phyloP scores from a whole-genome alignment of 2,888 invertebrate species.

The Pasiphila rectangulata region DNA sequence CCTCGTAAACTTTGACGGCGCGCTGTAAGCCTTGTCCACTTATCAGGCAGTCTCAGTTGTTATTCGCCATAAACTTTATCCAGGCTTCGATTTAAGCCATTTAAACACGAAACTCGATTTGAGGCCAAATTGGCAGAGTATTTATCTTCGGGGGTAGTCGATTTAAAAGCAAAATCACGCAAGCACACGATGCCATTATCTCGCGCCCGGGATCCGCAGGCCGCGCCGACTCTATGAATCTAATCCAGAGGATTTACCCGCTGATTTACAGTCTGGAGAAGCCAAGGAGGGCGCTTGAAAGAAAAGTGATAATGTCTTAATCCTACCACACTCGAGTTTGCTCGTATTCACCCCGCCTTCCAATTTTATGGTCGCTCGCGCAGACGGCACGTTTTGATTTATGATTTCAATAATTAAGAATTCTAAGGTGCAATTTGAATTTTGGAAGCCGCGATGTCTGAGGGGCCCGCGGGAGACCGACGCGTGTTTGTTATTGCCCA shows the following conservation, averaged over 20 bases:
- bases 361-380: constrained; percentile 77
- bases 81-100: constrained; percentile 62
- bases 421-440: constrained; percentile 81
- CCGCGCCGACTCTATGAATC: constrained; percentile 79
- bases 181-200: constrained; percentile 78
- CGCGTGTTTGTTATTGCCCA: constrained; percentile 78
- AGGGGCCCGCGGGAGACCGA: constrained; percentile 68
- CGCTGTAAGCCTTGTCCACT: constrained; percentile 46
- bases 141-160: constrained; percentile 74
- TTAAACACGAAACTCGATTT: constrained; percentile 65
- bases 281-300: constrained; percentile 76
- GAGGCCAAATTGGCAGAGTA: constrained; percentile 69
- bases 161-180: constrained; percentile 81
- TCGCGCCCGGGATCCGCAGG: constrained; percentile 71
- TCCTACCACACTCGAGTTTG: constrained; percentile 79
- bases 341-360: constrained; percentile 50
- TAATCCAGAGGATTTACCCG: constrained; percentile 80
- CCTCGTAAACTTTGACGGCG: constrained; percentile 14
- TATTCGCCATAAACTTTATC: constrained; percentile 61
- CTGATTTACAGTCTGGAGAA: constrained; percentile 78
- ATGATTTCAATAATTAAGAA: constrained; percentile 82
- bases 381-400: constrained; percentile 80
- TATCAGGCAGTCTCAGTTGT: constrained; percentile 67
- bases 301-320: constrained; percentile 86
- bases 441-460: constrained; percentile 65